A percentile compares a stretch with the other conserved stretches of the same genome.
Conservation (phyloP, 2,797 vertebrate genomes). For the Rhinella marina region DNA sequence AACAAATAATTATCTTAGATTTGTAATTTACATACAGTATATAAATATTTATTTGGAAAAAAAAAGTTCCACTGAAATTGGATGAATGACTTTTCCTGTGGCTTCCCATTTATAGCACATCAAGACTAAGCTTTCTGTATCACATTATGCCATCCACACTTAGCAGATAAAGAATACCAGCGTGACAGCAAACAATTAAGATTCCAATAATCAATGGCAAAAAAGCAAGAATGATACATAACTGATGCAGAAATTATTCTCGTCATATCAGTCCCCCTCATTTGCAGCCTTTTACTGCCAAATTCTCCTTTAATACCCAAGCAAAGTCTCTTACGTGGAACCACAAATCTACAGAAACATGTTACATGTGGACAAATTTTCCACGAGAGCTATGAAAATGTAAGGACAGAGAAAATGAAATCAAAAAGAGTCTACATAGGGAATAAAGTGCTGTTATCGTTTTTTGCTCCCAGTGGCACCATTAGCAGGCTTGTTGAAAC, state of each 20-base stretch:
- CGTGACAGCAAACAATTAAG: neutral
- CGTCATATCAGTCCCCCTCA: neutral
- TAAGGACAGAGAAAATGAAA: neutral
- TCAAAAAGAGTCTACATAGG: constrained; percentile 33
- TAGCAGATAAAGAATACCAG: neutral
- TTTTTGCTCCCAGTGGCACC: constrained; percentile 77
- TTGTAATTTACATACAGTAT: neutral
- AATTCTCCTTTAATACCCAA: constrained; percentile 11
- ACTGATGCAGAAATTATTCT: neutral
- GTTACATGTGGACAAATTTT: constrained; percentile 22
- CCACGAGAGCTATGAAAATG: neutral
- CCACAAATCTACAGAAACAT: constrained; percentile 24
- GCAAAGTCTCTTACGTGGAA: neutral
- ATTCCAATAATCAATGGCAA: neutral
- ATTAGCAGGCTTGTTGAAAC: constrained; percentile 75
- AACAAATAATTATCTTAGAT: neutral
- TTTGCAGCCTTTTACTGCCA: neutral
- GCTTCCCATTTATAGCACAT: neutral
- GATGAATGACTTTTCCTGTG: neutral
- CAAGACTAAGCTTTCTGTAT: neutral
- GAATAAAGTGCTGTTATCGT: constrained; percentile 71
- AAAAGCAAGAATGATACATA: neutral
- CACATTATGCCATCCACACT: neutral
- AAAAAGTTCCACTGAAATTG: neutral
- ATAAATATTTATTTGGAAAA: neutral